Evolutionary conservation across 2,888 invertebrate genomes (phyloP).

Genomic region (Chymomyza procnemis): DNA sequence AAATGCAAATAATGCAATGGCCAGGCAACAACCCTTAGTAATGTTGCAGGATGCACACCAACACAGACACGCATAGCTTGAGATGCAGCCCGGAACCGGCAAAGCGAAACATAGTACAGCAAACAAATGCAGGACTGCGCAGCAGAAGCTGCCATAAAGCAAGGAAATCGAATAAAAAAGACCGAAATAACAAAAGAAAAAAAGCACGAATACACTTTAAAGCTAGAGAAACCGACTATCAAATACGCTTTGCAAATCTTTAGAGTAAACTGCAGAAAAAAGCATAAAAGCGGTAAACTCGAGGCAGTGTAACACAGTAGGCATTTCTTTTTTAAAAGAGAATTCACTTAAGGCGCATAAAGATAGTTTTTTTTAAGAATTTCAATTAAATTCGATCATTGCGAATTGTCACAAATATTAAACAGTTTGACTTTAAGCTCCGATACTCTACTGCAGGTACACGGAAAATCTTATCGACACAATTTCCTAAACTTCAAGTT

Average conservation of each 20-base stretch:
- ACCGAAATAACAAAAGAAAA: constrained; percentile 12
- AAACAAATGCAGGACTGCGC: not conserved
- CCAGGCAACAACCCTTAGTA: constrained; percentile 54
- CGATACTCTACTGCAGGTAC: too few relatives aligned
- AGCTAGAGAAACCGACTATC: not conserved
- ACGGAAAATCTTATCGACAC: too few relatives aligned
- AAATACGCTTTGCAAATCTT: not conserved
- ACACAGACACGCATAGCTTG: not conserved
- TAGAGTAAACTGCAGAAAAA: too few relatives aligned
- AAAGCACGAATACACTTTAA: not conserved
- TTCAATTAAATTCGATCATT: too few relatives aligned
- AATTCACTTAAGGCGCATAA: too few relatives aligned
- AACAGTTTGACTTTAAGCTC: too few relatives aligned
- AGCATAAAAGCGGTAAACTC: too few relatives aligned
- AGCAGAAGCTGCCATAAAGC: constrained; percentile 27
- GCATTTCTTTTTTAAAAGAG: too few relatives aligned
- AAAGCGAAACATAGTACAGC: not conserved
- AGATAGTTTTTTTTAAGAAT: too few relatives aligned
- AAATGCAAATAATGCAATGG: constrained; percentile 22
- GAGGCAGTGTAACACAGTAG: too few relatives aligned
- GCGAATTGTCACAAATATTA: too few relatives aligned
- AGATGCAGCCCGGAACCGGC: not conserved
- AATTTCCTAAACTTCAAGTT: too few relatives aligned
- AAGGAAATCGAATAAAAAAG: constrained; percentile 40
- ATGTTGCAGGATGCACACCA: constrained; percentile 28